phyloP scores from a whole-genome alignment of 2,888 invertebrate species.

The Sepioteuthis lessoniana region DNA sequence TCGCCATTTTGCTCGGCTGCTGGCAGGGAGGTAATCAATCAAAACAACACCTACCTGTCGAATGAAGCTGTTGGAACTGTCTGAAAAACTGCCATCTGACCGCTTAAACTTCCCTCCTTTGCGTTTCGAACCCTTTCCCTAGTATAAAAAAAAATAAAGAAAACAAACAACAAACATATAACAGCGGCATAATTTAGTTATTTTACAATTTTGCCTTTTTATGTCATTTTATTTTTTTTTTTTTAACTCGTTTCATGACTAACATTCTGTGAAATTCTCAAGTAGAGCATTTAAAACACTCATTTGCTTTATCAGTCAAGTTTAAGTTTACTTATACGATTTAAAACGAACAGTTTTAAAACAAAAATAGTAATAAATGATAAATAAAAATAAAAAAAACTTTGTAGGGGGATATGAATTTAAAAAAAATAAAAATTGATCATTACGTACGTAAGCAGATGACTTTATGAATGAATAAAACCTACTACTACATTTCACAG shows the following conservation, averaged over 20 bases:
- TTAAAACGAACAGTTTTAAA: background rate
- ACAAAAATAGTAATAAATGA: background rate
- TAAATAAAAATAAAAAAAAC: background rate
- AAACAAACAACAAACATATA: background rate
- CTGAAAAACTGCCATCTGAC: conserved; percentile 72
- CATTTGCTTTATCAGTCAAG: background rate
- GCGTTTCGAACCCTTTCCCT: conserved; percentile 68
- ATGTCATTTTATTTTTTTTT: background rate
- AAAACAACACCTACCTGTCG: conserved; percentile 65
- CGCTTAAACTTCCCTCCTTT: conserved; percentile 67
- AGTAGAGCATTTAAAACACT: background rate
- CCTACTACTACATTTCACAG: background rate
- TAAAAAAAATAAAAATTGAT: background rate
- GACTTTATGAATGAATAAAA: background rate
- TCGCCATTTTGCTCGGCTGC: conserved; percentile 41
- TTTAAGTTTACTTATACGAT: background rate
- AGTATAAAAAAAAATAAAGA: background rate
- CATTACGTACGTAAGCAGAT: background rate
- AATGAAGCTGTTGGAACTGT: conserved; percentile 73
- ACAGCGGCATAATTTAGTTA: background rate
- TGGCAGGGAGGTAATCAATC: conserved; percentile 38
- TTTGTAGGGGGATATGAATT: no score
- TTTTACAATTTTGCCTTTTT: background rate
- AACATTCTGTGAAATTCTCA: no score
- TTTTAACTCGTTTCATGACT: background rate